Percentiles rank a stretch among this genome's conserved stretches.
These are phyloP conservation scores for Ovis canadensis DNA, from an alignment of 2,113 vertebrate species.

Conservation along the genomic window DNA sequence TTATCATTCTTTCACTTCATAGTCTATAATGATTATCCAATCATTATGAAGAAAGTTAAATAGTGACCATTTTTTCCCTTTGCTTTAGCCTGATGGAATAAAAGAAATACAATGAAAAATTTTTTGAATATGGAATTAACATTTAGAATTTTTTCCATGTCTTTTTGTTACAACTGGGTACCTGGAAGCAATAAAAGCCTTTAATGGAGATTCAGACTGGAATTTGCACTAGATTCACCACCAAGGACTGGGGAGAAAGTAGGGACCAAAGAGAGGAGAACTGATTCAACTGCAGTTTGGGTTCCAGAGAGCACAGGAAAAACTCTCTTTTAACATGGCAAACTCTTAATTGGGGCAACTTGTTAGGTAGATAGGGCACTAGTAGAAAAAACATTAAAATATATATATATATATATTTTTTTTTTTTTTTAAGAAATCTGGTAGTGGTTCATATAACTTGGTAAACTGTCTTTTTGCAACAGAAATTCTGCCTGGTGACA, in stretches of 20 bases:
- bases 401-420: neutral
- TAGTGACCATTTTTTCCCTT: neutral
- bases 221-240: neutral
- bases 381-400: neutral
- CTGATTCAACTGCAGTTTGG: neutral
- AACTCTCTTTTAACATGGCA: neutral
- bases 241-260: neutral
- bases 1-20: neutral
- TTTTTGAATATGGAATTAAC: neutral
- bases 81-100: neutral
- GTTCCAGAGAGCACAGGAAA: neutral
- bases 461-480: neutral
- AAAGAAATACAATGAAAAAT: neutral
- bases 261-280: neutral
- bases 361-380: neutral
- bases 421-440: neutral
- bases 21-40: neutral
- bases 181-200: neutral
- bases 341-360: neutral
- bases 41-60: neutral
- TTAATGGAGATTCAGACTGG: neutral
- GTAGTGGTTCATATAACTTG: neutral
- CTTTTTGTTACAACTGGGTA: neutral
- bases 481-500: neutral
- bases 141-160: neutral